A percentile compares a stretch with the other conserved stretches of the same genome.
Evolutionary conservation across 2,888 invertebrate species (phyloP).

Genomic region (Acrobasis consociella): DNA sequence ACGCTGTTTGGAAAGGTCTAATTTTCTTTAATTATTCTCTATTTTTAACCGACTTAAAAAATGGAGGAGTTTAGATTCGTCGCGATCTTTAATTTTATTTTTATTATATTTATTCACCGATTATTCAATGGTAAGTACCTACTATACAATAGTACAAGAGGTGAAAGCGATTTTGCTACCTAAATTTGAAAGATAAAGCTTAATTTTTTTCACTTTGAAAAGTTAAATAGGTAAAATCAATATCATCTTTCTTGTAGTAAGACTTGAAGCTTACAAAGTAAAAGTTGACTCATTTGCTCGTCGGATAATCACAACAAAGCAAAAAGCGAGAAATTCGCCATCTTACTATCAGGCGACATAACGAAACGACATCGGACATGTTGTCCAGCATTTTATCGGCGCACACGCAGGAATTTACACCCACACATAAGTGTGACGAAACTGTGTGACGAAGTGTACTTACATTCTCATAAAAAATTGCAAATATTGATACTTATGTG

Average conservation of each 20-base stretch:
- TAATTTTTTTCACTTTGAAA: not conserved
- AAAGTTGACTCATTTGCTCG: not conserved
- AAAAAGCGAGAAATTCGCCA: conserved; percentile 13
- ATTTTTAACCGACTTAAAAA: too few relatives aligned
- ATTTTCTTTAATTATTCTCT: too few relatives aligned
- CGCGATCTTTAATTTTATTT: too few relatives aligned
- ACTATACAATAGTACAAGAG: too few relatives aligned
- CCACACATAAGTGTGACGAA: conserved; percentile 9
- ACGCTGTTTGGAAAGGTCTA: too few relatives aligned
- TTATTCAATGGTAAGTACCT: too few relatives aligned
- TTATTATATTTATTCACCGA: too few relatives aligned
- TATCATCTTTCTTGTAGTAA: not conserved
- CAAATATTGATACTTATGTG: too few relatives aligned
- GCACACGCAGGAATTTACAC: conserved; percentile 4
- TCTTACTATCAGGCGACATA: conserved; percentile 26
- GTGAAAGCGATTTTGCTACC: too few relatives aligned
- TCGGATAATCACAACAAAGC: not conserved
- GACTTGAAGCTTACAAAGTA: not conserved
- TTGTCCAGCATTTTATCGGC: conserved; percentile 43
- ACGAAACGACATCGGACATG: conserved; percentile 34
- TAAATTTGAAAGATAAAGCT: too few relatives aligned
- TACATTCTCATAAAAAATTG: too few relatives aligned
- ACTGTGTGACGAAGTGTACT: not conserved
- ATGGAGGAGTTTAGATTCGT: too few relatives aligned
- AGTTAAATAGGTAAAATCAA: not conserved